These are phyloP conservation scores for Gymnocheta viridis DNA, from an alignment of 2,888 invertebrate genomes.

Conservation along the genomic window DNA sequence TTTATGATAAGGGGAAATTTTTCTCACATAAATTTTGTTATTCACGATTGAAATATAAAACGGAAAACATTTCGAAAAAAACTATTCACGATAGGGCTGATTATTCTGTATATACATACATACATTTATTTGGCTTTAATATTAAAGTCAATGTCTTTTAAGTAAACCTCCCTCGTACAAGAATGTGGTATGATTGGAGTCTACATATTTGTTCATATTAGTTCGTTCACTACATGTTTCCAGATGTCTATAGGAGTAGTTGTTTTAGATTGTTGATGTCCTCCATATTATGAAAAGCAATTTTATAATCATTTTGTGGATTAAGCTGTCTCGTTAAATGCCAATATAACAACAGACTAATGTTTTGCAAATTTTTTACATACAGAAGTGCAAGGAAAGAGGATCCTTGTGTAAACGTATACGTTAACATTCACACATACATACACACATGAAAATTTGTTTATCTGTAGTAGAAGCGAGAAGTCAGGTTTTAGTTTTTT, in stretches of 20 bases:
- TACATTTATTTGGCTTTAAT: too few species aligned
- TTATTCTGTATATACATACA: too few species aligned
- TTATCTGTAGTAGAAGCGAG: background rate
- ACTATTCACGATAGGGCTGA: too few species aligned
- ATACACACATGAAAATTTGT: too few species aligned
- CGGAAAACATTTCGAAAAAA: too few species aligned
- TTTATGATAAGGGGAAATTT: too few species aligned
- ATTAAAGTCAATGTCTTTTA: background rate
- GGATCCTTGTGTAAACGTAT: background rate
- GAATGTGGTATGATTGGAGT: background rate
- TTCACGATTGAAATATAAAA: too few species aligned
- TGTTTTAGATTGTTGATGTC: constrained; percentile 11
- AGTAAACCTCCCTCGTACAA: constrained; percentile 5
- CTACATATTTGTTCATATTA: background rate
- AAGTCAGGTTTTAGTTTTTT: constrained; percentile 8
- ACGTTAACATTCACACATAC: background rate
- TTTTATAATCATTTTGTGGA: constrained; percentile 55
- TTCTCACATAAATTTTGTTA: too few species aligned
- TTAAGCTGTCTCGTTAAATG: constrained; percentile 41
- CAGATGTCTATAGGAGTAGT: background rate
- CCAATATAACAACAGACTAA: constrained; percentile 22
- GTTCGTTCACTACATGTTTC: background rate
- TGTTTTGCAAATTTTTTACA: background rate
- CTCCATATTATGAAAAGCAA: constrained; percentile 24
- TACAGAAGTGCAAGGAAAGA: background rate